These are phyloP conservation scores for Micoletzkya japonica DNA, from an alignment of 2,888 invertebrate species.

Conservation along the genomic window DNA sequence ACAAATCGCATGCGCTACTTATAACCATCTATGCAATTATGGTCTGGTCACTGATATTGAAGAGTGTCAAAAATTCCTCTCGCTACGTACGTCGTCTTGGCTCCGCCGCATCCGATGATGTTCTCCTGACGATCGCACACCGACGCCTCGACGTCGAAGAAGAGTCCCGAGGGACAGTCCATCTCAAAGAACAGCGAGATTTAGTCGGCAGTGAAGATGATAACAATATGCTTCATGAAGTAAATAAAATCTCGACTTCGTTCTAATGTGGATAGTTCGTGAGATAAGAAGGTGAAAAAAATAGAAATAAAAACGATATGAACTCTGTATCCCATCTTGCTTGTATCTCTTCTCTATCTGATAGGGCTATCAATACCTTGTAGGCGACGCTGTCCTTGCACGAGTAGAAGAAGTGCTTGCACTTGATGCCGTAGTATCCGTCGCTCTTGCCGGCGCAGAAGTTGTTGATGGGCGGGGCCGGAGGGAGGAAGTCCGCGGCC, in stretches of 20 bases:
- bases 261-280: no score
- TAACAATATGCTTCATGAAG: no score
- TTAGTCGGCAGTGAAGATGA: no score
- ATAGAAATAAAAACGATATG: no score
- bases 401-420: background rate
- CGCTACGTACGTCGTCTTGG: background rate
- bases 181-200: background rate
- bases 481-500: background rate
- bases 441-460: conserved; percentile 1
- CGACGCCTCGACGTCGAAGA: background rate
- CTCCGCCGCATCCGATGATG: conserved; percentile 8
- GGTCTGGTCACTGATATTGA: no score
- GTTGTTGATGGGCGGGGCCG: background rate
- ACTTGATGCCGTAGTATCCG: background rate
- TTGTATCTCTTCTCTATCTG: background rate
- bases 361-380: background rate
- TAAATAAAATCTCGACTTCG: no score
- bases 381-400: background rate
- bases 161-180: conserved; percentile 15
- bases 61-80: background rate
- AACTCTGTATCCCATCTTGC: background rate
- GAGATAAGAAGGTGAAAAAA: background rate
- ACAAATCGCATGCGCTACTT: no score
- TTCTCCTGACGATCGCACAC: conserved; percentile 18
- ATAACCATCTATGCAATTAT: no score